Conservation (phyloP, 2,113 vertebrate genomes). For the Pipa parva region DNA sequence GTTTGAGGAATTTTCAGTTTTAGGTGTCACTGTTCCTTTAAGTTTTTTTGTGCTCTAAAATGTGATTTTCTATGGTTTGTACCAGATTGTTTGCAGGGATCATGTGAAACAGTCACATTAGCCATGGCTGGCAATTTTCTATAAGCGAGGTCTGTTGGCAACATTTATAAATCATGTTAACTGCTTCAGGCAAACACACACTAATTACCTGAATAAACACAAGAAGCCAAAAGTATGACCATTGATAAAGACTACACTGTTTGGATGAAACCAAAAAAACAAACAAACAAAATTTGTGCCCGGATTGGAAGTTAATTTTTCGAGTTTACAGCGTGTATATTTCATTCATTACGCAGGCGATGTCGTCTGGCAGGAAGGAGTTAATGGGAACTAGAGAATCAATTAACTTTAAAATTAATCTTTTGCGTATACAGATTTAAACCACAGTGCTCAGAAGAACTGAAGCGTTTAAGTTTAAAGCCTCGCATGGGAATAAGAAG, state of each 20-base stretch:
- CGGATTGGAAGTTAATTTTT: constrained; percentile 53
- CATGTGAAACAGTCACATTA: constrained; percentile 46
- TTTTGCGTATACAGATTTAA: constrained; percentile 28
- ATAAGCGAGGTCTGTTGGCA: constrained; percentile 51
- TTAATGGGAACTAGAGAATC: constrained; percentile 46
- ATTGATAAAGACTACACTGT: constrained; percentile 51
- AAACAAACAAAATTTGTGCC: constrained; percentile 43
- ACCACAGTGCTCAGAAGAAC: neutral
- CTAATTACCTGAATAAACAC: constrained; percentile 63
- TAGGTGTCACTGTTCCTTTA: too few relatives aligned
- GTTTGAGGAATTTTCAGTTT: too few relatives aligned
- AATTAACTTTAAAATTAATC: constrained; percentile 46
- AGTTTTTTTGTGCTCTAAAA: too few relatives aligned
- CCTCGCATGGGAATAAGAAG: constrained; percentile 4
- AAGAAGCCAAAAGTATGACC: constrained; percentile 51
- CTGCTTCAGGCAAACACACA: constrained; percentile 55
- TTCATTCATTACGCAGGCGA: constrained; percentile 12
- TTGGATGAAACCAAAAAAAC: constrained; percentile 40
- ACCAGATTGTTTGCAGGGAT: too few relatives aligned
- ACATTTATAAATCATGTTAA: constrained; percentile 50
- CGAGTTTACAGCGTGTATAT: constrained; percentile 46
- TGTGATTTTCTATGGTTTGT: too few relatives aligned
- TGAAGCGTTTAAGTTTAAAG: constrained; percentile 32
- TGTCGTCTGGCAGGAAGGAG: constrained; percentile 42
- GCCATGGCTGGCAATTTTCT: constrained; percentile 54